Percentiles rank a stretch among this genome's conserved stretches.
These are phyloP conservation scores for Chaenogobius annularis DNA, from an alignment of 2,113 vertebrate genomes.

Conservation along the genomic window DNA sequence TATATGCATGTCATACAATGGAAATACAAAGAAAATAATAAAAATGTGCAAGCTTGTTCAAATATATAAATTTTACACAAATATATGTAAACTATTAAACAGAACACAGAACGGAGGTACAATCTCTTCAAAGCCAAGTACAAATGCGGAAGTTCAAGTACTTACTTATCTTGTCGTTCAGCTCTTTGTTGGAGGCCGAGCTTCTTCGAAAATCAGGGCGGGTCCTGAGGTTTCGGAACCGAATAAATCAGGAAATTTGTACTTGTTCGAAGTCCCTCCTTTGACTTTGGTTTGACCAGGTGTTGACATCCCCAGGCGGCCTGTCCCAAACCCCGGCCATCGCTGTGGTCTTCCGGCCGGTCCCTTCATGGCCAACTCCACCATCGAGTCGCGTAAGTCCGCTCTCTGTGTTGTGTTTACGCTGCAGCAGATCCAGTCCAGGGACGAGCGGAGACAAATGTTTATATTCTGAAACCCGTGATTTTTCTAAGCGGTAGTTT, in stretches of 20 bases:
- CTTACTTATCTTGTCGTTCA: constrained; percentile 5
- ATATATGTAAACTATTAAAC: no score
- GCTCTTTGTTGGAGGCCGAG: constrained; percentile 10
- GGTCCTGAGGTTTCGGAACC: constrained; percentile 9
- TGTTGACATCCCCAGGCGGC: neutral
- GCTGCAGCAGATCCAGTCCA: fast-evolving
- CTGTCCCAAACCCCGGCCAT: neutral
- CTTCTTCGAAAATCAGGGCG: constrained; percentile 45
- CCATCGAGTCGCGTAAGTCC: constrained; percentile 36
- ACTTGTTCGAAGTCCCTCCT: neutral
- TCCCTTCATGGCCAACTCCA: constrained; percentile 36
- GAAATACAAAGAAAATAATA: no score
- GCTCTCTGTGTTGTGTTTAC: neutral
- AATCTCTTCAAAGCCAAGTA: neutral
- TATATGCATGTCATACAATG: no score
- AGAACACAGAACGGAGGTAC: no score
- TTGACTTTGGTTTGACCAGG: neutral
- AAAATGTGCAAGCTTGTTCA: no score
- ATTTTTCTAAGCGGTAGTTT: neutral
- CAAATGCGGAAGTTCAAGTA: neutral
- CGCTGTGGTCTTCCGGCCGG: neutral
- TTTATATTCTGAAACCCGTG: neutral
- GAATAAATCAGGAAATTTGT: constrained; percentile 50
- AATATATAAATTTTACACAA: no score
- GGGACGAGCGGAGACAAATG: neutral